These are phyloP conservation scores for Nemurella pictetii DNA, from an alignment of 2,888 invertebrate species.

Conservation along the genomic window DNA sequence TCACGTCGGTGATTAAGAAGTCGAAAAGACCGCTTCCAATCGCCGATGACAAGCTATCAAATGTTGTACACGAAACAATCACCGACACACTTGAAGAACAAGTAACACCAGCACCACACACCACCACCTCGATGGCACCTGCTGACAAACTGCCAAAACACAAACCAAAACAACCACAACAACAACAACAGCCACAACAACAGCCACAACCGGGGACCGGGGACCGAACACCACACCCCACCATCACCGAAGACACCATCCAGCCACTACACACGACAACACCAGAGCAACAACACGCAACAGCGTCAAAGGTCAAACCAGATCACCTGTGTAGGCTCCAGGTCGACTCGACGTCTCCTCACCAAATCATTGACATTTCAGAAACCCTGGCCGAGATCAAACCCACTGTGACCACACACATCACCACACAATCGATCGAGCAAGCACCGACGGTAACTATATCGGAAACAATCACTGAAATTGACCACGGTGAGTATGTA, in stretches of 20 bases:
- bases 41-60: slow-evolving; percentile 33
- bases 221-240: slow-evolving; percentile 17
- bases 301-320: slow-evolving; percentile 43
- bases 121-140: slow-evolving; percentile 27
- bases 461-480: slow-evolving; percentile 39
- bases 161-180: background rate
- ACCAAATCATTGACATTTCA: slow-evolving; percentile 44
- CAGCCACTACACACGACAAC: slow-evolving; percentile 35
- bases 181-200: background rate
- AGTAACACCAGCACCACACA: slow-evolving; percentile 17
- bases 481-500: slow-evolving; percentile 41
- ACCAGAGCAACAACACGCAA: slow-evolving; percentile 37
- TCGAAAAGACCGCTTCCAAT: slow-evolving; percentile 40
- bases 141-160: slow-evolving; percentile 21
- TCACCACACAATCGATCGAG: slow-evolving; percentile 40
- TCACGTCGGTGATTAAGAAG: slow-evolving; percentile 39
- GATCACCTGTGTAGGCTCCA: slow-evolving; percentile 38
- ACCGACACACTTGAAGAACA: slow-evolving; percentile 15
- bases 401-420: slow-evolving; percentile 40
- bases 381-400: slow-evolving; percentile 44
- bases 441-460: slow-evolving; percentile 37
- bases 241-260: slow-evolving; percentile 19
- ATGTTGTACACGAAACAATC: slow-evolving; percentile 26
- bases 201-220: background rate
- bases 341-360: slow-evolving; percentile 37